Base-by-base conservation (phyloP, 2,797 vertebrate genomes). In the Hypotaenidia okinawae region DNA sequence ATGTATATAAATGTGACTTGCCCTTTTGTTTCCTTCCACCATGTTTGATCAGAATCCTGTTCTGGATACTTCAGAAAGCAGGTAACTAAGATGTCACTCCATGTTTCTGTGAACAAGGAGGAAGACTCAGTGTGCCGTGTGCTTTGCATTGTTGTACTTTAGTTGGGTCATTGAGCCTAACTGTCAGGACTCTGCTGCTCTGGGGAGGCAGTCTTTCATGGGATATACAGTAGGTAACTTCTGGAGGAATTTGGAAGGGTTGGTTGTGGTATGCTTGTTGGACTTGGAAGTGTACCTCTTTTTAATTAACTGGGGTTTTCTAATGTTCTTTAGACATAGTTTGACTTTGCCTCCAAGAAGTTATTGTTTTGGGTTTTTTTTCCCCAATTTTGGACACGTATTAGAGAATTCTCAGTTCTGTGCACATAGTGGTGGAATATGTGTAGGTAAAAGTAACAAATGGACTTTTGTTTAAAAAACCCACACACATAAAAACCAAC, bases 391-490 rank as follows among this genome's bases (percentile, higher is more conserved):
- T 86, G 84, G 58, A 79, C 21, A 57, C 13, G 64, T 94, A 67
- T 81, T 93, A 66, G 86, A 96, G 72, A 62, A 89, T 62, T 76
- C 69, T 95, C 59, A 59, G 59, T 91, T 96, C 90, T 93, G 90
- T 93, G 86, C 68, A 58, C 77, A 73, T 49, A 84, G 68, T 77
- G 84, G 72, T 93, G 88, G 78, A 89, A 39, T 74, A 58, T 62
- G 64, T 75, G 24, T 93, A 75, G 55, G 72, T 89, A 57, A 93
- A 87, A 95, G 73, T 52, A 87, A 91, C 25, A 45, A 58, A 63
- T 21, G 84, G 89, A 88, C 76, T 80, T 78, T 17, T 45, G 25
- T 55, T 32, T 32, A 32, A 68, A 62, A 69, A 17, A 52, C 52
- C 28, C 51, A 67, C 72, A 82, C 23, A 59, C 19, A 39, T 13